Conservation (phyloP, 2,888 invertebrate species). For the Emesis furor region DNA sequence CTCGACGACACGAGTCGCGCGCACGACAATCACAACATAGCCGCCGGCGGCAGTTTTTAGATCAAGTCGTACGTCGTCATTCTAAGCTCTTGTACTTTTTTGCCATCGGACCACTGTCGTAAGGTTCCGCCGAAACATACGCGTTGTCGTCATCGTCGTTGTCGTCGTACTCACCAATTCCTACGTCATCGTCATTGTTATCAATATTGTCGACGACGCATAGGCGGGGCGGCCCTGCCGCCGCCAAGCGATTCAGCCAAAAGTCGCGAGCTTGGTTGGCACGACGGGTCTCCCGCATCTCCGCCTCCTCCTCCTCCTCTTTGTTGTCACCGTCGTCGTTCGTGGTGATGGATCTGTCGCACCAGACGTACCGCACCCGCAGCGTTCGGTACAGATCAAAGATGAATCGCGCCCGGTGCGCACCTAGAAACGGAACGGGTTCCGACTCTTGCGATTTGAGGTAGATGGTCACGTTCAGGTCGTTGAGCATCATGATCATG, state of each 20-base stretch:
- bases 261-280: constrained; percentile 17
- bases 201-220: too few species aligned
- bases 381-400: constrained; percentile 19
- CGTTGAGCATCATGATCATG: constrained; percentile 26
- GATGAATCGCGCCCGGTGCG: constrained; percentile 17
- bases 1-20: background rate
- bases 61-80: background rate
- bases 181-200: too few species aligned
- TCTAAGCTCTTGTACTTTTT: constrained; percentile 6
- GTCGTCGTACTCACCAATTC: too few species aligned
- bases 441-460: too few species aligned
- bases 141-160: background rate
- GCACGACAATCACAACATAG: background rate
- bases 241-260: constrained; percentile 13
- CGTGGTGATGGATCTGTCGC: too few species aligned
- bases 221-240: background rate
- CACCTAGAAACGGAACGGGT: constrained; percentile 16
- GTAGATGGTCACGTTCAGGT: background rate
- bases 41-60: background rate
- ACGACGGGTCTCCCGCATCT: constrained; percentile 20
- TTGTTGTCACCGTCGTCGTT: background rate
- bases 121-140: background rate
- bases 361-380: background rate
- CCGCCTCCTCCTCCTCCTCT: background rate
- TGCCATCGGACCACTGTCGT: background rate